Percentiles rank a stretch among this genome's conserved stretches.
phyloP scores from a whole-genome alignment of 2,888 invertebrate species.

The Fragum sueziense region DNA sequence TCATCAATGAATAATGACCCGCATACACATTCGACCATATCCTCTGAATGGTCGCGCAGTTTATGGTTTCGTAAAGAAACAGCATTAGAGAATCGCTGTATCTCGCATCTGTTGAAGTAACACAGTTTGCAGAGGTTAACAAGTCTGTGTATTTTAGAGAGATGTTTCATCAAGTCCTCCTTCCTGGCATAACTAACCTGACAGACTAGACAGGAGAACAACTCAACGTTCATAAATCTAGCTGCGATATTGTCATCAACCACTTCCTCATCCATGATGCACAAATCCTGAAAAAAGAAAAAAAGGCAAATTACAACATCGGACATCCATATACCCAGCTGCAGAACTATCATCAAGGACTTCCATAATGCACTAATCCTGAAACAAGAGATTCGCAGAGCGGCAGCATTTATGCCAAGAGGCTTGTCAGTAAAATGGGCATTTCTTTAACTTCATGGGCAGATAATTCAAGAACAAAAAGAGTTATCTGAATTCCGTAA shows the following conservation, averaged over 20 bases:
- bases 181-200: slow-evolving; percentile 29
- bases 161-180: slow-evolving; percentile 40
- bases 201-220: slow-evolving; percentile 49
- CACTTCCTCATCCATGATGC: slow-evolving; percentile 1
- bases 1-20: slow-evolving; percentile 53
- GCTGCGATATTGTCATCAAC: background rate
- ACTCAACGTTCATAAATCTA: slow-evolving; percentile 14
- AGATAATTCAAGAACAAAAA: no score
- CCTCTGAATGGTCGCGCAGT: slow-evolving; percentile 40
- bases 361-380: no score
- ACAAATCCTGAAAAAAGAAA: no score
- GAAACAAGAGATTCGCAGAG: no score
- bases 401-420: no score
- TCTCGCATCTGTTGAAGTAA: slow-evolving; percentile 41
- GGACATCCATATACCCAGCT: no score
- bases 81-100: slow-evolving; percentile 52
- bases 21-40: slow-evolving; percentile 56
- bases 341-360: no score
- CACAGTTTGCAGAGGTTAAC: slow-evolving; percentile 54
- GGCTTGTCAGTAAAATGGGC: no score
- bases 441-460: no score
- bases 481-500: no score
- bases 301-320: no score
- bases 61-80: slow-evolving; percentile 57
- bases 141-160: slow-evolving; percentile 50